Evolutionary conservation across 2,113 vertebrate genomes (phyloP).

Genomic region (Pelodiscus sinensis): DNA sequence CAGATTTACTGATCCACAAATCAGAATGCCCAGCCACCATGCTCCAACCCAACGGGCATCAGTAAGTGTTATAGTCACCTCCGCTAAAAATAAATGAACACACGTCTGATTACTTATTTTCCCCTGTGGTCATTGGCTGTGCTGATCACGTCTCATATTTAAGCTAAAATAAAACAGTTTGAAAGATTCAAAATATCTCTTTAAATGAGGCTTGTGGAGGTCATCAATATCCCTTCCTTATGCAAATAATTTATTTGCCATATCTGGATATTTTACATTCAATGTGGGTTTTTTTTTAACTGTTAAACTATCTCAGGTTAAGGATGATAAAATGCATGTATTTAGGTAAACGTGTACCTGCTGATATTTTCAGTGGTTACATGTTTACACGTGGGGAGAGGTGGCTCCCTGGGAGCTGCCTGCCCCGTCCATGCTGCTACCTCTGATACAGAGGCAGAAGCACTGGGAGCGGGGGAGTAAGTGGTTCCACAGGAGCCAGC

Average conservation of each 20-base stretch:
- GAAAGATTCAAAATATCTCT: not conserved
- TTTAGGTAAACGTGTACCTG: too few species aligned
- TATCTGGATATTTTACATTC: not conserved
- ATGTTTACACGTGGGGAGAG: too few species aligned
- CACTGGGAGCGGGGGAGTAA: too few species aligned
- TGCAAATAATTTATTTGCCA: not conserved
- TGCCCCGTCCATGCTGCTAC: too few species aligned
- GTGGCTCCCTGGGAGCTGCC: too few species aligned
- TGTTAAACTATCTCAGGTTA: not conserved
- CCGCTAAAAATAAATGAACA: slow-evolving; percentile 61
- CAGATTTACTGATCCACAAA: slow-evolving; percentile 76
- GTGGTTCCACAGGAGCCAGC: too few species aligned
- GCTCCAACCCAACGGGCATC: slow-evolving; percentile 84
- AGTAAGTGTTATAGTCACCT: slow-evolving; percentile 69
- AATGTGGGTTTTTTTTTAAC: not conserved
- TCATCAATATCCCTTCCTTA: not conserved
- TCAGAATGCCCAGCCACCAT: slow-evolving; percentile 83
- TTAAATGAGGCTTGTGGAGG: not conserved
- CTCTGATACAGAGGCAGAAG: too few species aligned
- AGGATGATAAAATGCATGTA: not conserved
- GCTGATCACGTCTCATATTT: not conserved
- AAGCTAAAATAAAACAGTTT: not conserved
- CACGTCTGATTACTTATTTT: not conserved
- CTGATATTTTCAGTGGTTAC: too few species aligned
- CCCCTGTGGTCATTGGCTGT: not conserved